Conservation (phyloP, 2,797 vertebrate genomes). For the Poliocrania exsul region DNA sequence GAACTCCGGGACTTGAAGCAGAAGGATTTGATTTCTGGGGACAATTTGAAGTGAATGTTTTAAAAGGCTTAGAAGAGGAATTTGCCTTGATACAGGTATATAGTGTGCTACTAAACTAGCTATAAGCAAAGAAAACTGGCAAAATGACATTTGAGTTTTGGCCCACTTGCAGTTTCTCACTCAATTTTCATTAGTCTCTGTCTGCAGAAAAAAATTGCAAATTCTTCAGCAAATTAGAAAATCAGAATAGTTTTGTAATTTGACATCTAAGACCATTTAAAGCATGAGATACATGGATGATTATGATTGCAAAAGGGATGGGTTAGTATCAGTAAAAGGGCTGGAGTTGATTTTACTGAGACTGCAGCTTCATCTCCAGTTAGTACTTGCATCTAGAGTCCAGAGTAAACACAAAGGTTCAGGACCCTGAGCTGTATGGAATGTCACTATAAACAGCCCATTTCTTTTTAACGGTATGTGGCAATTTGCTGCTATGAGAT, state of each 20-base stretch:
- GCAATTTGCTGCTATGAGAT: not conserved
- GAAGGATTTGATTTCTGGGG: conserved; percentile 96
- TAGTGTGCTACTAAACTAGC: not conserved
- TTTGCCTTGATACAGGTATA: conserved; percentile 85
- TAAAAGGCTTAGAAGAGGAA: conserved; percentile 85
- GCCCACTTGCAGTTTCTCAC: not conserved
- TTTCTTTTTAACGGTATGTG: not conserved
- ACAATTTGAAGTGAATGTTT: conserved; percentile 88
- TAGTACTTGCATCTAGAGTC: not conserved
- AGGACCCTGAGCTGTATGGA: not conserved
- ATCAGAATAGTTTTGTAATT: not conserved
- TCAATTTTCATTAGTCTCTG: not conserved
- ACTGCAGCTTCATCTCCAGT: not conserved
- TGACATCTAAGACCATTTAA: not conserved
- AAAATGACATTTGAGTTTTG: not conserved
- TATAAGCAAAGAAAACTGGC: not conserved
- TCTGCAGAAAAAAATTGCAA: not conserved
- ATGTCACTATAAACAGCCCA: not conserved
- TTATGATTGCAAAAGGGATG: not conserved
- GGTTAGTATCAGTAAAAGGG: not conserved
- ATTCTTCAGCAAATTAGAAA: not conserved
- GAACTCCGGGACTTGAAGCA: conserved; percentile 91
- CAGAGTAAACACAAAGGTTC: not conserved
- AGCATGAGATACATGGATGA: not conserved
- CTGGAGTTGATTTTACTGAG: not conserved